phyloP scores from a whole-genome alignment of 2,113 vertebrate genomes.

The Cygnus buccinator region DNA sequence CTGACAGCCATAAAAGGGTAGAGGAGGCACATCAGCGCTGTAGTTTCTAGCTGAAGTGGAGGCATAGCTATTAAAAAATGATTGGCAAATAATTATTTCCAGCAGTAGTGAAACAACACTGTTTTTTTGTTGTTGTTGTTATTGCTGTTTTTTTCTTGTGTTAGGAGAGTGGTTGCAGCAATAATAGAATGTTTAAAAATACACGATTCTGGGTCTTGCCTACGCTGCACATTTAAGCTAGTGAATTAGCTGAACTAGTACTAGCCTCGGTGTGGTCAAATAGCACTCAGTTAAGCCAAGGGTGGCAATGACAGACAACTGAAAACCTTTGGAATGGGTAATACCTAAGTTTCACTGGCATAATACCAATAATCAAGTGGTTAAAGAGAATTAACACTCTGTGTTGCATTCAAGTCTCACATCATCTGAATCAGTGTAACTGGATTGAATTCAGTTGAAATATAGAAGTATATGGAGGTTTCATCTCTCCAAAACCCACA shows the following conservation, averaged over 20 bases:
- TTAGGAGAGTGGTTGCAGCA: not conserved
- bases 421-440: not conserved
- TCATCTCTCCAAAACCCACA: not conserved
- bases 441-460: not conserved
- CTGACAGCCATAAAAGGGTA: conserved; percentile 62
- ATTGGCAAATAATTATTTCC: conserved; percentile 26
- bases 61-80: not conserved
- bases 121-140: not conserved
- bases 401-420: conserved; percentile 5
- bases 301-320: not conserved
- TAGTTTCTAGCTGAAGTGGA: not conserved
- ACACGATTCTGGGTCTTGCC: not conserved
- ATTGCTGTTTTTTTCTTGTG: not conserved
- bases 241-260: not conserved
- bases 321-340: not conserved
- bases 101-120: not conserved
- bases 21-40: not conserved
- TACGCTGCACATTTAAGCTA: not conserved
- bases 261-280: not conserved
- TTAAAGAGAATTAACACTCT: not conserved
- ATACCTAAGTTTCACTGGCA: not conserved
- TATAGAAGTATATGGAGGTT: not conserved
- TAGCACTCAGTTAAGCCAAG: not conserved
- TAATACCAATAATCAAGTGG: not conserved
- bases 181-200: not conserved